These are phyloP conservation scores for Athene noctua DNA, from an alignment of 2,113 vertebrate species.

Conservation along the genomic window DNA sequence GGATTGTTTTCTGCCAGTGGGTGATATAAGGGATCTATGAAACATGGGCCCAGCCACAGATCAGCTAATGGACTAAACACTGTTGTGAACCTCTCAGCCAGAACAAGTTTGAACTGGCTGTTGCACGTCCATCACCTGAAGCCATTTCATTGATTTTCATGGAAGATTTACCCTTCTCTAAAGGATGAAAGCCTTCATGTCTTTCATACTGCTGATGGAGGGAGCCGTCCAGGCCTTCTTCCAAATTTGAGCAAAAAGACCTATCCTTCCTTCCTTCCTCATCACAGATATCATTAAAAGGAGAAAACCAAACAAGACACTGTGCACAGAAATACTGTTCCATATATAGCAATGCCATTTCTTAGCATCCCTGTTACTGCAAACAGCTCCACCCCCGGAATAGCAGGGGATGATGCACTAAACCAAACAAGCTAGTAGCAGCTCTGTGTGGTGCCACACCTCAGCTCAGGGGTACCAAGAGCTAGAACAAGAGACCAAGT, in stretches of 20 bases:
- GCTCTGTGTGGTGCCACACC: neutral
- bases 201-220: neutral
- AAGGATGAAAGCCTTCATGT: neutral
- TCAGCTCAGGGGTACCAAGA: neutral
- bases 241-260: neutral
- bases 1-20: neutral
- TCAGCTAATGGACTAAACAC: neutral
- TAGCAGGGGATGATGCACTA: neutral
- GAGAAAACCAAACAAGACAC: neutral
- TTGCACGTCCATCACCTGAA: neutral
- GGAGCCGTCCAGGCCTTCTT: neutral
- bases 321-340: neutral
- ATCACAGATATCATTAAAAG: neutral
- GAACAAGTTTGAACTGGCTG: neutral
- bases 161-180: neutral
- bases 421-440: neutral
- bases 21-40: neutral
- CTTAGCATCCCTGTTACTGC: neutral
- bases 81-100: neutral
- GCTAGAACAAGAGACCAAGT: neutral
- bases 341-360: neutral
- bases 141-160: neutral
- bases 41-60: neutral
- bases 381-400: neutral
- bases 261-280: neutral